phyloP scores from a whole-genome alignment of 2,113 vertebrate genomes.

The Nothocercus nigrocapillus region DNA sequence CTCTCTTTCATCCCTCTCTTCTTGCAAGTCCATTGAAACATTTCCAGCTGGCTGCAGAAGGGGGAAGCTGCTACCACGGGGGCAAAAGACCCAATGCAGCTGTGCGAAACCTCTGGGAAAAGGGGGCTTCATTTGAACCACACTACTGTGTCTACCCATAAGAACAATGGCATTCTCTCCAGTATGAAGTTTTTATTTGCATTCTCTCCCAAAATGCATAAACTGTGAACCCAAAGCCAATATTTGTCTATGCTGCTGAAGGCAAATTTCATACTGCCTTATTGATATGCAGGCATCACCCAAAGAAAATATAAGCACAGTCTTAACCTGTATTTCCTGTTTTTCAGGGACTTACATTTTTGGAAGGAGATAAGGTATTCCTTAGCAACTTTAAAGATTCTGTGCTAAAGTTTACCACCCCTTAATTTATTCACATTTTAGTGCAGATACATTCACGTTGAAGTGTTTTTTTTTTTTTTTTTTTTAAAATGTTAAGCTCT shows the following conservation, averaged over 20 bases:
- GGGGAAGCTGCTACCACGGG: not conserved
- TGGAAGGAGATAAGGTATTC: conserved; percentile 6
- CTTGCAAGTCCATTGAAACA: not conserved
- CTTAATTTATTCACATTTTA: not conserved
- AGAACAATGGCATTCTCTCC: not conserved
- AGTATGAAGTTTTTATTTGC: not conserved
- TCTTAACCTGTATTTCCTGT: conserved; percentile 64
- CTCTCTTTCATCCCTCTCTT: not conserved
- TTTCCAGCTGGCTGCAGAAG: not conserved
- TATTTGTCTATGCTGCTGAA: fast-evolving
- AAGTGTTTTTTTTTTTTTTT: not conserved
- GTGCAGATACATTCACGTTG: not conserved
- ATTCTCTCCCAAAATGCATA: not conserved
- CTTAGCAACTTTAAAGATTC: not conserved
- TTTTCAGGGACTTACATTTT: not conserved
- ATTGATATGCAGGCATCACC: not conserved
- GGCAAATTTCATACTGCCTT: fast-evolving
- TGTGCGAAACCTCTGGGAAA: not conserved
- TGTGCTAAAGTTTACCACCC: not conserved
- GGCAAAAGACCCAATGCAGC: not conserved
- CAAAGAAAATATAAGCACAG: not conserved
- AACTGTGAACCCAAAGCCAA: fast-evolving
- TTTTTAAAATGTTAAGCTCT: not conserved
- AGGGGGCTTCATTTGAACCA: fast-evolving
- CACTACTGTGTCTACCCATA: fast-evolving